Conservation (phyloP, 2,113 vertebrate genomes). For the Pipa parva region DNA sequence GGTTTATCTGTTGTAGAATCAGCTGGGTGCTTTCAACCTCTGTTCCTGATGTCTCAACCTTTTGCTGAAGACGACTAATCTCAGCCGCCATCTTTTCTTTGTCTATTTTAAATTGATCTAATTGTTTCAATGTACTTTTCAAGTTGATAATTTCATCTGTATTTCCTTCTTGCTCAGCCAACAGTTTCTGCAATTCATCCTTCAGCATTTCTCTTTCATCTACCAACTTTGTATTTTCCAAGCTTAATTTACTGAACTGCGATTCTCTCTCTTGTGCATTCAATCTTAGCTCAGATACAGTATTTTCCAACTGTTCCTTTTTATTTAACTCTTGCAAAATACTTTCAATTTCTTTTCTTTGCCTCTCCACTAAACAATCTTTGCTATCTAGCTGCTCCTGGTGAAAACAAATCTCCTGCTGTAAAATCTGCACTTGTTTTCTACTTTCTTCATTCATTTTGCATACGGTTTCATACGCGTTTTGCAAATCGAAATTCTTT, state of each 20-base stretch:
- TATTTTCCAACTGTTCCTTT: slow-evolving; percentile 44
- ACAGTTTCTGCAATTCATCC: slow-evolving; percentile 54
- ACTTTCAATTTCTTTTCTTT: slow-evolving; percentile 44
- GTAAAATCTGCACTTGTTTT: slow-evolving; percentile 42
- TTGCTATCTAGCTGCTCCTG: slow-evolving; percentile 47
- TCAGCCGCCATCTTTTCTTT: slow-evolving; percentile 43
- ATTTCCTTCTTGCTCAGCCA: slow-evolving; percentile 44
- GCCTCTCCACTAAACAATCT: slow-evolving; percentile 50
- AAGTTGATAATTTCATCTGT: slow-evolving; percentile 45
- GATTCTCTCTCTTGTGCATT: slow-evolving; percentile 49
- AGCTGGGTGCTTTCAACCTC: slow-evolving; percentile 43
- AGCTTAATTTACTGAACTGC: slow-evolving; percentile 37
- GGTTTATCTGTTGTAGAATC: slow-evolving; percentile 39
- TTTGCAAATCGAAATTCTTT: slow-evolving; percentile 48
- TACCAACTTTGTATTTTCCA: slow-evolving; percentile 45
- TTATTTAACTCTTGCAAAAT: slow-evolving; percentile 47
- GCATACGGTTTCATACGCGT: slow-evolving; percentile 53
- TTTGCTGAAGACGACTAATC: slow-evolving; percentile 43
- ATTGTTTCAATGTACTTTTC: slow-evolving; percentile 21
- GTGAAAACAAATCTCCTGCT: slow-evolving; percentile 51
- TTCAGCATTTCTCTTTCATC: slow-evolving; percentile 47
- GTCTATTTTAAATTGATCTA: slow-evolving; percentile 46
- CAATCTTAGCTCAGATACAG: slow-evolving; percentile 31
- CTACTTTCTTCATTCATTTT: slow-evolving; percentile 51
- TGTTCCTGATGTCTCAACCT: slow-evolving; percentile 41